Conservation (phyloP, 2,113 vertebrate genomes). For the Forbesichthys agassizii region DNA sequence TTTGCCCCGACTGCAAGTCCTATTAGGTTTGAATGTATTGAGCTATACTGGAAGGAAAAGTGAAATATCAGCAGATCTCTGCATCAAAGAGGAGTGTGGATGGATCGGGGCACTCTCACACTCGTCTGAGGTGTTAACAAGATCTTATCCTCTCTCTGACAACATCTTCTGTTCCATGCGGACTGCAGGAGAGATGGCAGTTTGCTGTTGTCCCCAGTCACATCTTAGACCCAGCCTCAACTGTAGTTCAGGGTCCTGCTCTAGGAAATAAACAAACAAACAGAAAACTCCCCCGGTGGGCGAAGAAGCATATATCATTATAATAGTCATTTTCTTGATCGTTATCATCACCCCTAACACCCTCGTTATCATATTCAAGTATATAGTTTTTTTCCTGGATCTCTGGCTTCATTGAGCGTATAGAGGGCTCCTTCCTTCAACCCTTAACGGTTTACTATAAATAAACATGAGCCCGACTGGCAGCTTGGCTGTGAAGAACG, state of each 20-base stretch:
- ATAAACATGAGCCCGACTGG: constrained; percentile 35
- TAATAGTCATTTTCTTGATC: constrained; percentile 30
- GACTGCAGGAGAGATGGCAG: constrained; percentile 21
- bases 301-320: constrained; percentile 40
- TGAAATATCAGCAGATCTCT: constrained; percentile 1
- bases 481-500: constrained; percentile 4
- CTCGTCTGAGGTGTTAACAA: constrained; percentile 46
- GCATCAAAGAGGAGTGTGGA: background rate
- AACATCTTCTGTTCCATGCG: constrained; percentile 42
- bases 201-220: constrained; percentile 31
- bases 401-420: constrained; percentile 17
- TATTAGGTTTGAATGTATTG: constrained; percentile 14
- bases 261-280: background rate
- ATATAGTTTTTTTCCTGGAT: constrained; percentile 3
- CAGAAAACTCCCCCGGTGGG: constrained; percentile 13
- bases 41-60: constrained; percentile 17
- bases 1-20: background rate
- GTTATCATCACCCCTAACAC: constrained; percentile 6
- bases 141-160: constrained; percentile 41
- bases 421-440: constrained; percentile 1
- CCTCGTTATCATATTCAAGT: constrained; percentile 39
- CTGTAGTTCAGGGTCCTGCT: constrained; percentile 26
- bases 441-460: constrained; percentile 20
- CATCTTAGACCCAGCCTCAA: constrained; percentile 33
- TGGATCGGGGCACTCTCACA: constrained; percentile 26